A percentile compares a stretch with the other conserved stretches of the same genome.
These are phyloP conservation scores for Hypena proboscidalis DNA, from an alignment of 2,888 invertebrate species.

Conservation along the genomic window DNA sequence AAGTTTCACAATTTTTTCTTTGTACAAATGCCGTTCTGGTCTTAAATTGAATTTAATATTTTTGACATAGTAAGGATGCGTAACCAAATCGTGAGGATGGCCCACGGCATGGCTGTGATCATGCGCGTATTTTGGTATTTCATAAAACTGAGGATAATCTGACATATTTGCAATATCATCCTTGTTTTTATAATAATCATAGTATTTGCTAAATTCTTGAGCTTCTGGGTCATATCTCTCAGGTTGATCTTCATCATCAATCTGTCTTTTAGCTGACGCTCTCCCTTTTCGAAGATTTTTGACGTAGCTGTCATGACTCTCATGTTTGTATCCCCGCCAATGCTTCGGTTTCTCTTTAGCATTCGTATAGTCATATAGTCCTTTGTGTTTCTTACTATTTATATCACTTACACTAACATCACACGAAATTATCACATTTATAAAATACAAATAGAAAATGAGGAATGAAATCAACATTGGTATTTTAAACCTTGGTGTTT, in stretches of 20 bases:
- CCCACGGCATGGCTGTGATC: conserved; percentile 66
- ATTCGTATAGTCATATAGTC: conserved; percentile 44
- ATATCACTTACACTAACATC: conserved; percentile 77
- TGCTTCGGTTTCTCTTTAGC: conserved; percentile 51
- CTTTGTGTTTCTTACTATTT: conserved; percentile 58
- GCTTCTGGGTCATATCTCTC: conserved; percentile 57
- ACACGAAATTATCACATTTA: conserved; percentile 81
- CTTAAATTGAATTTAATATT: conserved; percentile 72
- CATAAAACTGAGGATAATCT: conserved; percentile 47
- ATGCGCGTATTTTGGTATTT: conserved; percentile 48
- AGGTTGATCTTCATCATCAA: conserved; percentile 59
- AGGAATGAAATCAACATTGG: conserved; percentile 66
- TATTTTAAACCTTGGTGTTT: conserved; percentile 46
- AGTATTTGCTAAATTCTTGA: conserved; percentile 64
- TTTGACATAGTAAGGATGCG: conserved; percentile 69
- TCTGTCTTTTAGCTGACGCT: conserved; percentile 54
- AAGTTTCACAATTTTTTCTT: conserved; percentile 82
- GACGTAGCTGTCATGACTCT: conserved; percentile 43
- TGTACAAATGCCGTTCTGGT: conserved; percentile 66
- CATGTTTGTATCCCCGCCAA: conserved; percentile 55
- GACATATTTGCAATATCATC: conserved; percentile 57
- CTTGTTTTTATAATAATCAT: conserved; percentile 62
- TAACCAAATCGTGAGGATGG: conserved; percentile 69
- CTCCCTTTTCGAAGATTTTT: conserved; percentile 56
- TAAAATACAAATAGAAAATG: conserved; percentile 70